These are phyloP conservation scores for Dryobota labecula DNA, from an alignment of 2,888 invertebrate genomes.

Conservation along the genomic window DNA sequence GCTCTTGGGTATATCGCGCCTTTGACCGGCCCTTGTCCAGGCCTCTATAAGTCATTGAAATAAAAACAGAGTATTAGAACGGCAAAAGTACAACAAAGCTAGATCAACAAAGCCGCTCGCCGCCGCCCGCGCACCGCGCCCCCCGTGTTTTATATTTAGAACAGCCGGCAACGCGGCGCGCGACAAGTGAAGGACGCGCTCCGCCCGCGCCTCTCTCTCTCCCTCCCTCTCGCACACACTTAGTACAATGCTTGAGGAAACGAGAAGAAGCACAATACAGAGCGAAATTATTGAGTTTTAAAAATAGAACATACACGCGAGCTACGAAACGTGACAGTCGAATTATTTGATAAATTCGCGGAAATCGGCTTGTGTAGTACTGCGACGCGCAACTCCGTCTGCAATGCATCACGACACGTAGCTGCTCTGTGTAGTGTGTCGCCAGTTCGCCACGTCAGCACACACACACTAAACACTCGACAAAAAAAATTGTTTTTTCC, in stretches of 20 bases:
- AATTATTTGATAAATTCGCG: constrained; percentile 72
- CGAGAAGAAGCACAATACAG: constrained; percentile 72
- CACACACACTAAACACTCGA: constrained; percentile 2
- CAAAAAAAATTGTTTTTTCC: background rate
- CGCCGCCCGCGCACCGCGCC: constrained; percentile 63
- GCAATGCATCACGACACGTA: constrained; percentile 40
- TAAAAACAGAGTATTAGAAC: constrained; percentile 47
- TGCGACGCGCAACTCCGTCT: constrained; percentile 47
- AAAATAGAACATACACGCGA: constrained; percentile 86
- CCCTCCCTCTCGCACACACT: constrained; percentile 69
- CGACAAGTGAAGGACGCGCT: constrained; percentile 87
- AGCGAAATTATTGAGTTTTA: constrained; percentile 78
- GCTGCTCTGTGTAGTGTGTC: constrained; percentile 10
- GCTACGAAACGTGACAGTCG: constrained; percentile 75
- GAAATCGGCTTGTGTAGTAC: constrained; percentile 59
- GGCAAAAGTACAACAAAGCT: constrained; percentile 70
- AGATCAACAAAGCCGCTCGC: constrained; percentile 71
- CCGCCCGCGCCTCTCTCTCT: constrained; percentile 66
- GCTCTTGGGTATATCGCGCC: constrained; percentile 24
- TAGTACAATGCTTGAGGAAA: constrained; percentile 46
- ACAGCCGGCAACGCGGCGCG: constrained; percentile 74
- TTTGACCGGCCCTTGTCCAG: constrained; percentile 46
- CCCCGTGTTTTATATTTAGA: constrained; percentile 74
- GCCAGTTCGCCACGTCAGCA: background rate
- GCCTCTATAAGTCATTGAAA: constrained; percentile 44